Base-by-base conservation (phyloP, 2,888 invertebrate species). In the Drosophila paracracens region DNA sequence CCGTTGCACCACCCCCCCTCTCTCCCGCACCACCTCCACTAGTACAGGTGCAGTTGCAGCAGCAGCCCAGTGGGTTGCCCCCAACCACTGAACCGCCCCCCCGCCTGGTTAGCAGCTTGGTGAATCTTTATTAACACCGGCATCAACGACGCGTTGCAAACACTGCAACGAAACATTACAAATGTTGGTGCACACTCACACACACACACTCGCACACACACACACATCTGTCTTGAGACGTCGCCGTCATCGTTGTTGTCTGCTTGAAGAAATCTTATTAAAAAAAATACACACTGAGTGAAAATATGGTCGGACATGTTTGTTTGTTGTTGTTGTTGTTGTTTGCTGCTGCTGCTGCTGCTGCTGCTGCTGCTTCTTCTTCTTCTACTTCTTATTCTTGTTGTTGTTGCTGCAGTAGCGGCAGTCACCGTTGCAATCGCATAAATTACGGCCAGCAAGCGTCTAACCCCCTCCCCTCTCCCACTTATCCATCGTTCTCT, bases 381-480 rank as follows among this genome's bases (percentile, higher is more conserved):
- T 25, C 46, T 25, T 25, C 25, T 46, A 2, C 38, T 38, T 8
- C 11, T 43, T 21, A 5, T 21, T 21, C 2, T 10, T 43, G 2
- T 77, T 79, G 59, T 21, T 78, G 63, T 68, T 75, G 77, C 70
- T 81, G 81, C 78, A 69, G 73, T 83, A 88, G 85, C 88, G 75
- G 88, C 88, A 85, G 83, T 75, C 88, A 90, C 86, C 90, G 90
- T 88, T 86, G 85, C 88, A 88, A 85, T 85, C 89, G 90, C 90
- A 86, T 86, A 86, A 88, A 90, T 86, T 86, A 86, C 84, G 77
- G 62, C 69, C 81, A 72, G 65, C 81, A 60, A 27, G 61, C 57
- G 11, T 21, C n/a, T 38, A 38, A 25, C 33, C 21, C 11, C 31
- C n/a, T 18, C 33, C 29, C 4, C n/a, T 29, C 38, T 10, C 18